Evolutionary conservation across 37 sponge, comb jelly and placozoan species (phyloP).

Genomic region (Crambe crambe): DNA sequence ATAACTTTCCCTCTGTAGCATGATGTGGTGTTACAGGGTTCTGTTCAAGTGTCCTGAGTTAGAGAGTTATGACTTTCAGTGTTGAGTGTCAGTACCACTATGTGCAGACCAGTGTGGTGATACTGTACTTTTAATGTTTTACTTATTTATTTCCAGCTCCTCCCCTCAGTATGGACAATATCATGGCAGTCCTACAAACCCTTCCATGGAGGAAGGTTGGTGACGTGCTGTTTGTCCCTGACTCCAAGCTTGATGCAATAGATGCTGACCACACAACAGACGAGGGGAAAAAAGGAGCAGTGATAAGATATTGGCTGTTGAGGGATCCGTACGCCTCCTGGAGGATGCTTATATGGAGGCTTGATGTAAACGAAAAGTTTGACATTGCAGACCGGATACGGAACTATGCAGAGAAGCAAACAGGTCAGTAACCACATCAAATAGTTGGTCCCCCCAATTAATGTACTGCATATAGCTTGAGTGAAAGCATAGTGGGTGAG

Average conservation of each 20-base stretch:
- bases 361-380: too few relatives aligned
- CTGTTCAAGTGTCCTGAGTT: too few relatives aligned
- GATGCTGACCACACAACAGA: background rate
- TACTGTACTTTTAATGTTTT: too few relatives aligned
- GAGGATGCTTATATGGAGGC: background rate
- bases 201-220: background rate
- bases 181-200: background rate
- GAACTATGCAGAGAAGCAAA: background rate
- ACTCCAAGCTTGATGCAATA: background rate
- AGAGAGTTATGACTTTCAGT: too few relatives aligned
- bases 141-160: background rate
- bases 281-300: background rate
- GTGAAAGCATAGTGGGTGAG: too few relatives aligned
- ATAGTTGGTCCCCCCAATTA: background rate
- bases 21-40: too few relatives aligned
- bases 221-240: background rate
- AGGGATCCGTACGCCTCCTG: background rate
- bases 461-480: too few relatives aligned
- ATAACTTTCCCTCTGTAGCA: too few relatives aligned
- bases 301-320: background rate
- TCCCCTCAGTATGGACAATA: background rate
- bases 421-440: background rate
- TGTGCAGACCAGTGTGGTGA: too few relatives aligned
- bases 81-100: too few relatives aligned
- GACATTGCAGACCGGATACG: background rate